Evolutionary conservation across 2,797 vertebrate species (phyloP).

Genomic region (Eulemur mongoz): DNA sequence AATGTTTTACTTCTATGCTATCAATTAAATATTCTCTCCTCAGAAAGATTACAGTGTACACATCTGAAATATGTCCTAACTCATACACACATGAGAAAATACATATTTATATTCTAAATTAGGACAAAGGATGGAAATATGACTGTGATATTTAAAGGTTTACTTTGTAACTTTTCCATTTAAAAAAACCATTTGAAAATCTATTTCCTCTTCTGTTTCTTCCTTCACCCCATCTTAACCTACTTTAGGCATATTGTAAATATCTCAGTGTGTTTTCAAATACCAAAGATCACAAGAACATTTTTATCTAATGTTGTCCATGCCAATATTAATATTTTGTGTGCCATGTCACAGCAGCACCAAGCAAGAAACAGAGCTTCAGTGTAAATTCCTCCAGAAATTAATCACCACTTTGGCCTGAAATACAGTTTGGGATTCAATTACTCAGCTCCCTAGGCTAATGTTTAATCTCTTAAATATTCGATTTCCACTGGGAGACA

Average conservation of each 20-base stretch:
- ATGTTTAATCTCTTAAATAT: slow-evolving; percentile 57
- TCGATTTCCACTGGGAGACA: slow-evolving; percentile 4
- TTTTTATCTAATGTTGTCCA: not conserved
- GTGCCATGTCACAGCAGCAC: not conserved
- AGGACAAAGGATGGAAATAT: not conserved
- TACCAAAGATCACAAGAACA: not conserved
- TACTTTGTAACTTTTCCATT: not conserved
- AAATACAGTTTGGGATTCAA: slow-evolving; percentile 40
- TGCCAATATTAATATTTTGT: slow-evolving; percentile 49
- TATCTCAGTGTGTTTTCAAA: slow-evolving; percentile 18
- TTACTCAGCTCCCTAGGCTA: slow-evolving; percentile 5
- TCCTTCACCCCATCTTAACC: not conserved
- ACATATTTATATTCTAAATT: slow-evolving; percentile 13
- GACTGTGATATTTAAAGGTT: not conserved
- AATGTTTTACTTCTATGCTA: not conserved
- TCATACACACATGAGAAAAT: not conserved
- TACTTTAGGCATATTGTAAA: not conserved
- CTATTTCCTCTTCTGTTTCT: not conserved
- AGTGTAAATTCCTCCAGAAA: slow-evolving; percentile 26
- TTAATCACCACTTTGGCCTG: slow-evolving; percentile 11
- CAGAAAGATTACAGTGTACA: not conserved
- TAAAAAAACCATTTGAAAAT: not conserved
- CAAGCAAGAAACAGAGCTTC: not conserved
- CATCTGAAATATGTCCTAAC: not conserved
- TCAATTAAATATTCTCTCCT: slow-evolving; percentile 25